These are phyloP conservation scores for Steatocranus sp. DNA, from an alignment of 2,797 vertebrate genomes.

Conservation along the genomic window DNA sequence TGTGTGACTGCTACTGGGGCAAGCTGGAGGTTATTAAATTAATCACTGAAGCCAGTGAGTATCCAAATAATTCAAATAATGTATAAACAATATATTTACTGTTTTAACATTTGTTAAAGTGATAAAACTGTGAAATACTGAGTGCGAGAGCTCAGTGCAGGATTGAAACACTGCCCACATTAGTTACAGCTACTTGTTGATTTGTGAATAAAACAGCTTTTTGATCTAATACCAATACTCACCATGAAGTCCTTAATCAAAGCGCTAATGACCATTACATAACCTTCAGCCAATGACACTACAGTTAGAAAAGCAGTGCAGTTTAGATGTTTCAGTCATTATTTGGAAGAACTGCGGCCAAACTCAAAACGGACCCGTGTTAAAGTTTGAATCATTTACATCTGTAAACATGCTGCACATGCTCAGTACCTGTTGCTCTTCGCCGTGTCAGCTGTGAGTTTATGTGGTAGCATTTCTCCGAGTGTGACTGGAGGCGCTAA, in stretches of 20 bases:
- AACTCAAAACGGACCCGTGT: background rate
- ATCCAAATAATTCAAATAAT: accelerated
- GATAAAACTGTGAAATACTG: background rate
- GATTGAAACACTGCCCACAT: background rate
- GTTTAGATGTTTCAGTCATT: background rate
- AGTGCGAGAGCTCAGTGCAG: background rate
- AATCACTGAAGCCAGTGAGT: background rate
- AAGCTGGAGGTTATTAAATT: slow-evolving; percentile 16
- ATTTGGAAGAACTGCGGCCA: background rate
- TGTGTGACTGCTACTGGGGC: slow-evolving; percentile 40
- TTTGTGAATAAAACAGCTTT: background rate
- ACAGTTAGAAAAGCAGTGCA: background rate
- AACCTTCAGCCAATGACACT: accelerated
- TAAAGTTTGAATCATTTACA: background rate
- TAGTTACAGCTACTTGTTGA: accelerated
- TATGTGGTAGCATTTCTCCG: background rate
- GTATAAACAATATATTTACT: accelerated
- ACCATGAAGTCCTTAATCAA: background rate
- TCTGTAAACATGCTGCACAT: accelerated
- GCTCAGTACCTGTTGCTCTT: background rate
- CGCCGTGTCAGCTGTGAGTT: accelerated
- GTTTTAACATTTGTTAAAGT: background rate
- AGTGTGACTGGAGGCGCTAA: accelerated
- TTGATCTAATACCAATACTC: background rate
- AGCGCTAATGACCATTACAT: accelerated